Base-by-base conservation (phyloP, 2,797 vertebrate genomes). In the Pantherophis alleghaniensis region DNA sequence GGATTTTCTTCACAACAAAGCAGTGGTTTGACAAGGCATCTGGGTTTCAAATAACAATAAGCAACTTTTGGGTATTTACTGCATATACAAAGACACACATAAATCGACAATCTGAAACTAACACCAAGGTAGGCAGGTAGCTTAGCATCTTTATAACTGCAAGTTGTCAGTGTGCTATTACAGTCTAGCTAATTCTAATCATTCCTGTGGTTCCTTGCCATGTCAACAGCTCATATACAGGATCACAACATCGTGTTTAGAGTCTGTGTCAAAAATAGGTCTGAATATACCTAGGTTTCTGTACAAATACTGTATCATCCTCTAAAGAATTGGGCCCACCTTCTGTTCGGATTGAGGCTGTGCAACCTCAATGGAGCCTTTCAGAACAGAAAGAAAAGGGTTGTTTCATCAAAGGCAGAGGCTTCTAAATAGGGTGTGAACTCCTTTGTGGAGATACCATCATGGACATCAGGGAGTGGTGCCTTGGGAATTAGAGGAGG, bases 391-490 rank as follows among this genome's bases (percentile, higher is more conserved):
- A 51, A 89, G 0, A 61, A 22, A 0, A 0, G 74, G 53, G 51
- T 24, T 37, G 22, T 69, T 28, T 66, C 53, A 91, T 87, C 47
- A 79, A 94, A 59, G 6, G 18, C 94, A 91, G 32, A 91, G 6
- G 3, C 18, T 91, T 92, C 59, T 89, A 61, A 42, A 57, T 56
- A 0, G 0, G 53, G 79, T 92, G 94, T 94, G 86, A 92, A 14
- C 51, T 11, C 20, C 22, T 95, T 93, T 90, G 74, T 63, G 92
- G 20, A 61, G 53, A 93, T 93, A 47, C 51, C 57, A 88, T 92
- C 1, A 61, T 57, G 89, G 74, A 88, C 2, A 5, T 22, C 18
- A 83, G 14, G 61, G 91, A 95, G 5, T 88, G 86, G 63, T 63
- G 47, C 22, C 95, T 93, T 2, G 2, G 28, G 90, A 92, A 11